Evolutionary conservation across 2,888 invertebrate species (phyloP), one percentile per base, ranked within the genome.

Genomic region (Polia nebulosa): DNA sequence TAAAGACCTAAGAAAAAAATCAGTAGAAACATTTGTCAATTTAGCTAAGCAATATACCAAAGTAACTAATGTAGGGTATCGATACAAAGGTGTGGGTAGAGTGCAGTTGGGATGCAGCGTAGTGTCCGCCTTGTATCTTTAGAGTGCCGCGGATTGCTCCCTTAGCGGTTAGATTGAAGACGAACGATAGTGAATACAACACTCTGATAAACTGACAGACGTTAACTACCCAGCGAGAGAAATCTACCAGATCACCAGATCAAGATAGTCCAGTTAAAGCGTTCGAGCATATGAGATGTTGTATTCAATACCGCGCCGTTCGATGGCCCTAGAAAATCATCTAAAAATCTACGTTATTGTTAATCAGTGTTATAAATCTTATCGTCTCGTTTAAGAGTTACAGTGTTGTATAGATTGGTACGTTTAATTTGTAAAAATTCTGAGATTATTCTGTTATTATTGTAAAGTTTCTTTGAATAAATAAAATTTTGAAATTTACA

Each of bases 371-470:
- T 95, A 92, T 90, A 92, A 94, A 94, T 93, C 94, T 94, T 94
- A 92, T 94, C 91, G 91, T 94, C 94, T 94, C 93, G 93, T 94
- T 94, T 95, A 95, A 94, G 93, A 93, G 94, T 94, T 93, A 93
- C 93, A 93, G 94, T 95, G 94, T 95, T 95, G 95, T 95, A 95
- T 95, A 95, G 95, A 95, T 93, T 88, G 91, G 90, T 95, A 94
- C 87, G 90, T 91, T 94, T 95, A 84, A 93, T 95, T 95, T 95
- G 92, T 93, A 93, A 83, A 77, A 94, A 92, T 92, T 94, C 93
- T 92, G 91, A 94, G 85, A 93, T 93, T 93, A 93, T 95, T 95
- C 90, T 95, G 94, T 95, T 95, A 92, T 92, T 90, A 94, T 91
- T 93, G 94, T 95, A 94, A 94, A 92, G 88, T 95, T 95, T 94